Conservation (phyloP, 1,140 invertebrate genomes). For the Bombus terrestris region DNA sequence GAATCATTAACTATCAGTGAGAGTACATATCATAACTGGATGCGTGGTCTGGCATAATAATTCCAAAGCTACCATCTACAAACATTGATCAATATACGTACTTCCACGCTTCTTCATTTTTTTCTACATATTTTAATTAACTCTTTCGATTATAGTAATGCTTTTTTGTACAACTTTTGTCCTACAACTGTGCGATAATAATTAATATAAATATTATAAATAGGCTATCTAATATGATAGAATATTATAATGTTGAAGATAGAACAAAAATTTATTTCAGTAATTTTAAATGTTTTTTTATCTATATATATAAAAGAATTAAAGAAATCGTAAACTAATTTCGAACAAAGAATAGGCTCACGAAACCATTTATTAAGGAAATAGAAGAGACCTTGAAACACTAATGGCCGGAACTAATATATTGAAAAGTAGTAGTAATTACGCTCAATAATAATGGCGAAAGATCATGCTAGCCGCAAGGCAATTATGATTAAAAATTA, state of each 20-base stretch:
- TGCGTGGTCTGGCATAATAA: constrained; percentile 12
- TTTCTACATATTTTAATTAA: background rate
- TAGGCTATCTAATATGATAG: no score
- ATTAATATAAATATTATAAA: background rate
- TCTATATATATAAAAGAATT: no score
- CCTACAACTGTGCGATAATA: background rate
- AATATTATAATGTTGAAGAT: no score
- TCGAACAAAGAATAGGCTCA: no score
- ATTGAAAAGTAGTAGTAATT: background rate
- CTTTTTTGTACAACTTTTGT: no score
- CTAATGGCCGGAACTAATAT: background rate
- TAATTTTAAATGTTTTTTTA: no score
- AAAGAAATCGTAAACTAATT: no score
- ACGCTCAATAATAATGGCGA: background rate
- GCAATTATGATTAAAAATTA: background rate
- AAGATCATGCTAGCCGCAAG: background rate
- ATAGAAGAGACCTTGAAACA: background rate
- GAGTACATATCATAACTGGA: background rate
- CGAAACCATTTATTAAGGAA: background rate
- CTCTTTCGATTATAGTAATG: background rate
- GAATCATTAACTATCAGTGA: constrained; percentile 4
- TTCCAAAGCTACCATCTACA: background rate
- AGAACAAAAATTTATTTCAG: no score
- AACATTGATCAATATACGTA: background rate
- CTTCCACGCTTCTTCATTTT: background rate